phyloP scores from a whole-genome alignment of 2,888 invertebrate species.

The Perdita meconis region DNA sequence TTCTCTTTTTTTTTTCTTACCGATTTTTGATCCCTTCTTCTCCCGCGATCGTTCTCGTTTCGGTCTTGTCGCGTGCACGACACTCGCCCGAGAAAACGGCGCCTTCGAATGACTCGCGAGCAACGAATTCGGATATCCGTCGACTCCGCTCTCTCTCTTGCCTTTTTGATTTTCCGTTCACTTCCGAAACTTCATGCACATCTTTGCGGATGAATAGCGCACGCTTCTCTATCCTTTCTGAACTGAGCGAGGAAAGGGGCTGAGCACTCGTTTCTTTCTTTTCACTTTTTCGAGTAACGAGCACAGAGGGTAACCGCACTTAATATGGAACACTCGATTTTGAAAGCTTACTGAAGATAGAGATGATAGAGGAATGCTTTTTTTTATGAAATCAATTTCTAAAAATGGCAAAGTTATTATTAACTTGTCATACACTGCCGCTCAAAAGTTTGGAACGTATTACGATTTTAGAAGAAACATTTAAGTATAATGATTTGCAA shows the following conservation, averaged over 20 bases:
- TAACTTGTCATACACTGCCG: too few species aligned
- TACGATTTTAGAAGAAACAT: too few species aligned
- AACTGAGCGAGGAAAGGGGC: constrained; percentile 57
- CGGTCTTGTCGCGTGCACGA: not conserved
- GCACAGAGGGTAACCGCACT: too few species aligned
- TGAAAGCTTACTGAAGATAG: too few species aligned
- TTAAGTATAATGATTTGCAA: too few species aligned
- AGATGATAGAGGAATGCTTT: too few species aligned
- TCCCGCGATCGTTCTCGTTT: not conserved
- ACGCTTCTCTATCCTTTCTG: constrained; percentile 45
- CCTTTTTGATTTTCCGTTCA: constrained; percentile 11
- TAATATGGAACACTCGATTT: too few species aligned
- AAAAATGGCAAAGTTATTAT: too few species aligned
- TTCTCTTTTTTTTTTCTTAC: not conserved
- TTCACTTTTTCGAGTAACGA: too few species aligned
- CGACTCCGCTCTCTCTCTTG: not conserved
- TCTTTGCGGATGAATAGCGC: constrained; percentile 50
- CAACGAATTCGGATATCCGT: not conserved
- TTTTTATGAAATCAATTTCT: too few species aligned
- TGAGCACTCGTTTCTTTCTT: constrained; percentile 21
- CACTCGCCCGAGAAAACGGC: constrained; percentile 19
- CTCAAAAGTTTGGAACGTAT: too few species aligned
- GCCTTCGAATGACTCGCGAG: not conserved
- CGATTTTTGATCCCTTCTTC: not conserved
- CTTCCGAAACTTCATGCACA: constrained; percentile 40